These are phyloP conservation scores for Drosophila parvula DNA, from an alignment of 1,140 invertebrate species.

Conservation along the genomic window DNA sequence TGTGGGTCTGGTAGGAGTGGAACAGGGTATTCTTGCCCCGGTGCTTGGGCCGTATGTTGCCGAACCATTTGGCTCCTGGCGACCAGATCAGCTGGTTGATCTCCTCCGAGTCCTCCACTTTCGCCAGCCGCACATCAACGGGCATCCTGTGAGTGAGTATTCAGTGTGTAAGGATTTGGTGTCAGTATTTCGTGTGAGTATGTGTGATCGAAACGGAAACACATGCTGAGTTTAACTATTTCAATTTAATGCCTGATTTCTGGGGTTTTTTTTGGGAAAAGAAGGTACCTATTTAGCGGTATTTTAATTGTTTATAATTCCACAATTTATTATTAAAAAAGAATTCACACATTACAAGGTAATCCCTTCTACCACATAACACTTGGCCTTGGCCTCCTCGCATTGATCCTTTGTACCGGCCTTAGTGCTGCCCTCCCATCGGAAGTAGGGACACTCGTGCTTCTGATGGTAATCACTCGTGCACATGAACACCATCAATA, in stretches of 20 bases:
- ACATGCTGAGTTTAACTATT: constrained; percentile 3
- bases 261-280: background rate
- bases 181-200: constrained; percentile 12
- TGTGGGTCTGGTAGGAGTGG: constrained; percentile 56
- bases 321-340: no score
- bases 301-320: background rate
- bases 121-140: constrained; percentile 41
- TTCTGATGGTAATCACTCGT: constrained; percentile 62
- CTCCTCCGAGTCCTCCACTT: constrained; percentile 5
- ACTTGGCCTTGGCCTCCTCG: constrained; percentile 33
- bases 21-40: constrained; percentile 22
- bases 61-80: constrained; percentile 43
- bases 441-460: constrained; percentile 69
- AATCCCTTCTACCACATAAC: constrained; percentile 64
- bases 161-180: background rate
- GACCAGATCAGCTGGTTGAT: constrained; percentile 29
- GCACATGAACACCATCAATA: constrained; percentile 60
- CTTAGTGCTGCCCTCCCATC: constrained; percentile 43
- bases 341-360: background rate
- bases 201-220: constrained; percentile 16
- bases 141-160: background rate
- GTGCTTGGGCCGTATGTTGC: constrained; percentile 58
- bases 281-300: background rate
- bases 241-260: background rate
- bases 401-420: constrained; percentile 28